Conservation (phyloP, 2,113 vertebrate species). For the Pungitius pungitius region DNA sequence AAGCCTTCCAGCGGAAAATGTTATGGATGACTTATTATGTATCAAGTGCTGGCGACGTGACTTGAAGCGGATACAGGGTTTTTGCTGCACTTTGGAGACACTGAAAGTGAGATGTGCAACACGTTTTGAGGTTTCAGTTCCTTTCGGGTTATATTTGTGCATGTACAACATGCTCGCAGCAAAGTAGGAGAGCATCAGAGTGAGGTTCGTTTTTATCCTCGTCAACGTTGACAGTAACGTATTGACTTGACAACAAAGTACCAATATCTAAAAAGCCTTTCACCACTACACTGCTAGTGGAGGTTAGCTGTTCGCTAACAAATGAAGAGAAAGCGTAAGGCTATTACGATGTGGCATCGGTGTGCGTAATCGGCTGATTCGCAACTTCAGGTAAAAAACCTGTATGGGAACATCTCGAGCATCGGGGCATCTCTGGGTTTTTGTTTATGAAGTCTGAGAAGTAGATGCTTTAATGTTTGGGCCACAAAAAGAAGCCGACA, state of each 20-base stretch:
- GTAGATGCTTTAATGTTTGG: slow-evolving; percentile 10
- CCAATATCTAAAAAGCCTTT: neutral
- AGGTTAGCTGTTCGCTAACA: no score
- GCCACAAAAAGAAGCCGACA: slow-evolving; percentile 29
- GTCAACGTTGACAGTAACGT: no score
- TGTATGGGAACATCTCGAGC: neutral
- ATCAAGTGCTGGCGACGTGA: neutral
- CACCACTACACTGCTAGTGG: no score
- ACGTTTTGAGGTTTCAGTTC: slow-evolving; percentile 45
- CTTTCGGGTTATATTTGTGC: slow-evolving; percentile 1
- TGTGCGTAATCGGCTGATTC: no score
- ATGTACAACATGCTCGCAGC: neutral
- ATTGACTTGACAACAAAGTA: neutral
- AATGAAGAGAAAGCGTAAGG: neutral
- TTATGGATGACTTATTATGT: neutral
- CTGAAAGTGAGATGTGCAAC: slow-evolving; percentile 19
- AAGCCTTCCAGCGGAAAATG: neutral
- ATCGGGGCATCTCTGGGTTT: neutral
- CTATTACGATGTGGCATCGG: no score
- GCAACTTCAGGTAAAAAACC: neutral
- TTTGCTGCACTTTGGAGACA: slow-evolving; percentile 9
- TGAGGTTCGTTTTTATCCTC: neutral
- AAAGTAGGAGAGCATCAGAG: neutral
- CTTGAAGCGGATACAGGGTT: neutral
- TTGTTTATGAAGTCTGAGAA: slow-evolving; percentile 19